Percentiles rank a stretch among this genome's conserved stretches.
These are phyloP conservation scores for Teleiodes luculella DNA, from an alignment of 2,888 invertebrate genomes.

Conservation along the genomic window DNA sequence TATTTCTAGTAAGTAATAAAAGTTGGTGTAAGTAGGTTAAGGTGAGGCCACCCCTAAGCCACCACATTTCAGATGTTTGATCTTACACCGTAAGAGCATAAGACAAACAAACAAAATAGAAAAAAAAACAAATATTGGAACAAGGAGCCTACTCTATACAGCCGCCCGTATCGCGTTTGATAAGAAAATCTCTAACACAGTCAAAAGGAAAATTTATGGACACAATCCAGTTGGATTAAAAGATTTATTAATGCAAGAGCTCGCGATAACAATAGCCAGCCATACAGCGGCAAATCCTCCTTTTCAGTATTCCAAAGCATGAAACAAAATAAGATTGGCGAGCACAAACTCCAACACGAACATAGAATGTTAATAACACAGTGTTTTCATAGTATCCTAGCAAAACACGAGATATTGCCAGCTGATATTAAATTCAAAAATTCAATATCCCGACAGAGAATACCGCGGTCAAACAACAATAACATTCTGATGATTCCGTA, in stretches of 20 bases:
- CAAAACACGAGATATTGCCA: slow-evolving; percentile 11
- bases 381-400: slow-evolving; percentile 8
- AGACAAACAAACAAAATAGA: no score
- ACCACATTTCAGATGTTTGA: no score
- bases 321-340: slow-evolving; percentile 9
- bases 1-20: no score
- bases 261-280: slow-evolving; percentile 1
- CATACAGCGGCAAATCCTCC: slow-evolving; percentile 5
- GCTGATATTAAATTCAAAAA: slow-evolving; percentile 22
- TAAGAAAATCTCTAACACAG: slow-evolving; percentile 1
- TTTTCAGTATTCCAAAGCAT: background rate
- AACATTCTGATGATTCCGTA: slow-evolving; percentile 38
- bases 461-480: slow-evolving; percentile 33
- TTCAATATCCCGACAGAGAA: slow-evolving; percentile 19
- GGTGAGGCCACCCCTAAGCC: no score
- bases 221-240: slow-evolving; percentile 3
- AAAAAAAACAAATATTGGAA: background rate
- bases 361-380: slow-evolving; percentile 9
- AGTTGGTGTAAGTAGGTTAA: no score
- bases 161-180: background rate
- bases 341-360: slow-evolving; percentile 8
- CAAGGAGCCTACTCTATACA: background rate
- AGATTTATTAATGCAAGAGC: slow-evolving; percentile 1
- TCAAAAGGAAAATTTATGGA: slow-evolving; percentile 4
- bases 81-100: no score